Conservation (phyloP, 2,888 invertebrate species). For the Alcis repandata region DNA sequence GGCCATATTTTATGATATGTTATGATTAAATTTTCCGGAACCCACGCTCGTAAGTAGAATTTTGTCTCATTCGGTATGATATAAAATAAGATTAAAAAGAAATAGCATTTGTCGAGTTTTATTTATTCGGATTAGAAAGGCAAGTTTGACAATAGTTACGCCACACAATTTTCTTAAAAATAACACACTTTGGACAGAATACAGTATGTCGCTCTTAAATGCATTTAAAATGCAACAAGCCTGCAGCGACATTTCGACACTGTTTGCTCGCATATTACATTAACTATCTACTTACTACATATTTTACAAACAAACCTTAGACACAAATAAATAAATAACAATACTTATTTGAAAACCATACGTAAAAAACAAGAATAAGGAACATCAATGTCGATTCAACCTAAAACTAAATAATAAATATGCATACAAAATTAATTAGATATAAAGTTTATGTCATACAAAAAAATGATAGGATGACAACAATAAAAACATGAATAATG, state of each 20-base stretch:
- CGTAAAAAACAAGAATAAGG: constrained; percentile 27
- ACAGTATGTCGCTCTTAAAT: constrained; percentile 62
- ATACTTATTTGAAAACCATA: constrained; percentile 24
- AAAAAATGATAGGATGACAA: not conserved
- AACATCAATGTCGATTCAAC: constrained; percentile 24
- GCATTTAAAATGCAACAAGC: constrained; percentile 65
- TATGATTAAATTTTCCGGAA: constrained; percentile 42
- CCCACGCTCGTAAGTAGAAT: constrained; percentile 15
- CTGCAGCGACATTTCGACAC: constrained; percentile 44
- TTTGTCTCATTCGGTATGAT: constrained; percentile 17
- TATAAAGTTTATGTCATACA: not conserved
- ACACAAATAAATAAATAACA: constrained; percentile 32
- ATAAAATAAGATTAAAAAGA: not conserved
- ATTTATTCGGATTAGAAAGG: constrained; percentile 45
- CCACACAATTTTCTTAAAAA: constrained; percentile 55
- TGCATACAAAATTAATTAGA: constrained; percentile 5
- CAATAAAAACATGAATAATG: constrained; percentile 3
- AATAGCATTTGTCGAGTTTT: constrained; percentile 19
- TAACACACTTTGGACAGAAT: constrained; percentile 44
- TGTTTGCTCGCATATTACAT: constrained; percentile 41
- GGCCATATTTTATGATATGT: constrained; percentile 45
- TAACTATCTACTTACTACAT: constrained; percentile 50
- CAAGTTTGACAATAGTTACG: constrained; percentile 32
- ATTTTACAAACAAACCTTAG: constrained; percentile 55
- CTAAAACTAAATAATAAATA: not conserved